Conservation (phyloP, 2,113 vertebrate genomes). For the Stictonetta naevosa region DNA sequence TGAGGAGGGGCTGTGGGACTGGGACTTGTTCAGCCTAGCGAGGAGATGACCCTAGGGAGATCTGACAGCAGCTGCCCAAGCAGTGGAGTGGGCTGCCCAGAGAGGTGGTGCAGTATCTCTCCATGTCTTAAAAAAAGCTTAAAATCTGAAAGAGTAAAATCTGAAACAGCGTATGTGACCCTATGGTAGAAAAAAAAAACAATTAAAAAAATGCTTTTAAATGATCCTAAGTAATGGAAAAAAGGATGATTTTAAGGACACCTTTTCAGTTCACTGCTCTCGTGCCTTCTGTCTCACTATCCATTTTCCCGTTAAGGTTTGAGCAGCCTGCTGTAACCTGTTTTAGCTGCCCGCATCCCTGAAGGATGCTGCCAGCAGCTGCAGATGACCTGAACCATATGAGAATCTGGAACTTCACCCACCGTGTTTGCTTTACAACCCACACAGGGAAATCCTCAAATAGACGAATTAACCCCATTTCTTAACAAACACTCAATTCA, state of each 20-base stretch:
- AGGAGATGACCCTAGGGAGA: neutral
- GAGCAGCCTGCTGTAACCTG: neutral
- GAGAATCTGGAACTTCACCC: neutral
- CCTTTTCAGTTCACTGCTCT: neutral
- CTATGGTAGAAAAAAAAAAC: neutral
- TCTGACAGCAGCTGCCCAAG: neutral
- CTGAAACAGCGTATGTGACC: neutral
- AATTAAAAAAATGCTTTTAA: neutral
- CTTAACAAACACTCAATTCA: neutral
- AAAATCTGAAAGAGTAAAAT: neutral
- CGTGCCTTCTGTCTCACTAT: neutral
- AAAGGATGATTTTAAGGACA: neutral
- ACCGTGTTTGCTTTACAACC: neutral
- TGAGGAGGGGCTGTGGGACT: neutral
- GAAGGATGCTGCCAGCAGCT: neutral
- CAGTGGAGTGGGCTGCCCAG: too few species aligned
- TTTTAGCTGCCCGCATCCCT: neutral
- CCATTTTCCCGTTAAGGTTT: neutral
- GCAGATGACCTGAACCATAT: neutral
- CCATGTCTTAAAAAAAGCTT: neutral
- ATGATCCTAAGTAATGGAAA: neutral
- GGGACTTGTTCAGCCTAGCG: neutral
- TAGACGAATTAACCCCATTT: neutral
- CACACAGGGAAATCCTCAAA: neutral
- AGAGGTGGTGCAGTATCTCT: neutral